Conservation (phyloP, 2,888 invertebrate genomes). For the Diaphora mendica region DNA sequence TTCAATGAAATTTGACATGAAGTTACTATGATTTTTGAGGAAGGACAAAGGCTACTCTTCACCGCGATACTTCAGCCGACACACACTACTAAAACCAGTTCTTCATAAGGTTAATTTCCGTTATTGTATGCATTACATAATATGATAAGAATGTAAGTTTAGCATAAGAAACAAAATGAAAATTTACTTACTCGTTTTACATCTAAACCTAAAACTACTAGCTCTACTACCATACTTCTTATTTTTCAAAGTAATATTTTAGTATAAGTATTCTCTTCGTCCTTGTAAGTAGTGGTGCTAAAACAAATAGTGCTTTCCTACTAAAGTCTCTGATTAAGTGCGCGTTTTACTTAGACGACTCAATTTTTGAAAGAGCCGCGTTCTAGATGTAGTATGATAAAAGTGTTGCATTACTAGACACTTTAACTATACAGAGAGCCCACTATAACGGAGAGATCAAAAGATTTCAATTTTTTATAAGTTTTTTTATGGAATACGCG, state of each 20-base stretch:
- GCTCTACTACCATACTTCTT: conserved; percentile 32
- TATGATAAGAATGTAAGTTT: neutral
- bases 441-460: neutral
- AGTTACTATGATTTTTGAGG: no score
- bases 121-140: neutral
- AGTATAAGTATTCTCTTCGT: conserved; percentile 28
- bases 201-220: neutral
- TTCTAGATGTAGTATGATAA: conserved; percentile 9
- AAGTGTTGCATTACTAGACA: neutral
- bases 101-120: no score
- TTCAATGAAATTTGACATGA: no score
- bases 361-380: conserved; percentile 26
- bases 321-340: conserved; percentile 46
- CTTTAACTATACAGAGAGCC: neutral
- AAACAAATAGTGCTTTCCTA: conserved; percentile 39
- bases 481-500: no score
- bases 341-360: conserved; percentile 42
- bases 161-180: neutral
- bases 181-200: neutral
- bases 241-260: conserved; percentile 40
- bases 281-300: conserved; percentile 25
- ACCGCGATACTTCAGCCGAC: no score
- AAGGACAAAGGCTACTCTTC: no score
- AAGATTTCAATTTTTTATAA: no score
- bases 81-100: no score